Conservation (phyloP, 1,140 invertebrate genomes). For the Nasonia longicornis region DNA sequence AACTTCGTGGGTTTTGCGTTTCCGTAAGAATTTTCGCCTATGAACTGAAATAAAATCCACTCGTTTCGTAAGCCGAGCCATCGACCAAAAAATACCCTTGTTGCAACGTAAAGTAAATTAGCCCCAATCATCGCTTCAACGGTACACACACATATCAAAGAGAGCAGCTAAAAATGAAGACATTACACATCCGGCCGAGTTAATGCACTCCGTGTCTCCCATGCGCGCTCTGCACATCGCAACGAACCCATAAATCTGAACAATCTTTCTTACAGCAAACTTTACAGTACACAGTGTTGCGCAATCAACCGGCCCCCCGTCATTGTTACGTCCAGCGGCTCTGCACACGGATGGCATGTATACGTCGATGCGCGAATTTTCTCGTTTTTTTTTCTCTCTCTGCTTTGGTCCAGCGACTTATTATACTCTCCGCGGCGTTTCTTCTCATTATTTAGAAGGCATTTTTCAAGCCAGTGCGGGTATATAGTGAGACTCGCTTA, state of each 20-base stretch:
- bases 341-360: neutral
- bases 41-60: too few species aligned
- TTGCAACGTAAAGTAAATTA: too few species aligned
- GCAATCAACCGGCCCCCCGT: neutral
- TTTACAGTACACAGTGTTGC: neutral
- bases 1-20: too few species aligned
- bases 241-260: neutral
- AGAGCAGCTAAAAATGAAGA: neutral
- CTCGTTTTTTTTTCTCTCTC: neutral
- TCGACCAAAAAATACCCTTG: neutral
- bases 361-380: neutral
- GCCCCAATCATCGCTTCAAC: neutral
- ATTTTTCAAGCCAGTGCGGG: conserved; percentile 19
- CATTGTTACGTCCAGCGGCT: neutral
- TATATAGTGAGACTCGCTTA: neutral
- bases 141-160: neutral
- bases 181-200: neutral
- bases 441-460: conserved; percentile 19
- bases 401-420: too few species aligned
- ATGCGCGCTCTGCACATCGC: neutral
- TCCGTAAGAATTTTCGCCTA: too few species aligned
- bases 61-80: too few species aligned
- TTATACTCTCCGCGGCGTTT: neutral
- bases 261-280: neutral
- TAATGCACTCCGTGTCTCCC: neutral